phyloP scores from a whole-genome alignment of 2,888 invertebrate genomes.

The Lasioglossum morio region DNA sequence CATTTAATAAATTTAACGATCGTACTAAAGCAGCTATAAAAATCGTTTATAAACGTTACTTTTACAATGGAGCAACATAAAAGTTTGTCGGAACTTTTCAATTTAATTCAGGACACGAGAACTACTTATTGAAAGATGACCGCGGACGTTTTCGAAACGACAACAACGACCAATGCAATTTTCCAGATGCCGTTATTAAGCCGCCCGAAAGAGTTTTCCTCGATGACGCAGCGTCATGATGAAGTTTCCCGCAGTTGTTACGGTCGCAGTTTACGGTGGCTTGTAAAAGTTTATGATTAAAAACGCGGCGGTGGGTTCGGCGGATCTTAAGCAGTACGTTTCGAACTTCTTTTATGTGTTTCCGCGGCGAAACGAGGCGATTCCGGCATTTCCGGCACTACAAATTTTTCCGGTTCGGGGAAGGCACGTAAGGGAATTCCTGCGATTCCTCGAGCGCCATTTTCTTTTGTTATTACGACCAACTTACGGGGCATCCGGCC shows the following conservation, averaged over 20 bases:
- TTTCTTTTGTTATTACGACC: constrained; percentile 55
- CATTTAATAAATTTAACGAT: too few species aligned
- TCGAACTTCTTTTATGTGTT: constrained; percentile 50
- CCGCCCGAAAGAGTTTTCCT: constrained; percentile 5
- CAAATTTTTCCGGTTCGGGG: constrained; percentile 43
- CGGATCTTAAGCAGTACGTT: constrained; percentile 25
- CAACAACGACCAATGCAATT: not conserved
- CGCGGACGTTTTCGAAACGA: not conserved
- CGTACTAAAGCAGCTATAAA: too few species aligned
- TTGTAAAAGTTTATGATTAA: constrained; percentile 55
- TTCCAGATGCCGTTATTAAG: not conserved
- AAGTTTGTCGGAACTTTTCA: not conserved
- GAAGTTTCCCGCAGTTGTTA: constrained; percentile 30
- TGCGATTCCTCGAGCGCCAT: constrained; percentile 41
- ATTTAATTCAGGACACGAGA: not conserved
- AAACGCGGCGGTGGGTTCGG: constrained; percentile 13
- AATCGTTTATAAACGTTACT: too few species aligned
- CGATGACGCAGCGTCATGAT: not conserved
- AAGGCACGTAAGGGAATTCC: constrained; percentile 55
- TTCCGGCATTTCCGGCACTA: constrained; percentile 16
- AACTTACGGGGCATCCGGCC: constrained; percentile 45
- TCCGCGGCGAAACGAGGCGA: constrained; percentile 34
- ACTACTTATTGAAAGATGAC: not conserved
- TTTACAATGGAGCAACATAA: not conserved
- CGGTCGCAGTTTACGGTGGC: constrained; percentile 19